Percentiles rank a stretch among this genome's conserved stretches.
Conservation (phyloP, 2,888 invertebrate genomes). For the Parascotia fuliginaria region DNA sequence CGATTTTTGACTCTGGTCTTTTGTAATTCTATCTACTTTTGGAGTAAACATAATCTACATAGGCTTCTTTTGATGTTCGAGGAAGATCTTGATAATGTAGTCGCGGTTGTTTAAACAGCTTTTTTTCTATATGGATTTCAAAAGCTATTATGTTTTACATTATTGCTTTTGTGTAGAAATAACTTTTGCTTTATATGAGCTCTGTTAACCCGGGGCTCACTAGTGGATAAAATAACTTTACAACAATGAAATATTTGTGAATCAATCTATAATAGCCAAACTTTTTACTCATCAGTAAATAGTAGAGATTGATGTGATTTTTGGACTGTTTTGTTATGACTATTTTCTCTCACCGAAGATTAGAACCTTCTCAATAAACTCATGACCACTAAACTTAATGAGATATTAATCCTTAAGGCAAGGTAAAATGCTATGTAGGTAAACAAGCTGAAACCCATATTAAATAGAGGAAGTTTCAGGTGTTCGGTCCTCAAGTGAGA, state of each 20-base stretch:
- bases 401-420: conserved; percentile 38
- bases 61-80: conserved; percentile 34
- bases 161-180: not conserved
- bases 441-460: conserved; percentile 39
- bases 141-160: not conserved
- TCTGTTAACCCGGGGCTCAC: too few relatives aligned
- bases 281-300: too few relatives aligned
- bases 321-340: too few relatives aligned
- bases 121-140: conserved; percentile 4
- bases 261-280: too few relatives aligned
- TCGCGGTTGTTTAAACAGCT: conserved; percentile 10
- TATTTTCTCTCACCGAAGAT: not conserved
- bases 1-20: conserved; percentile 32
- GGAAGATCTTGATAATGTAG: conserved; percentile 29
- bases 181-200: not conserved
- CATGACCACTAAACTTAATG: conserved; percentile 14
- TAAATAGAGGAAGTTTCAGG: conserved; percentile 47
- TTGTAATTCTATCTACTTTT: conserved; percentile 42
- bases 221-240: too few relatives aligned
- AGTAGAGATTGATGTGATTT: too few relatives aligned
- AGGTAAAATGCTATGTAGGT: conserved; percentile 42
- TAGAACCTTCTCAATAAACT: conserved; percentile 2
- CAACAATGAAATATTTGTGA: too few relatives aligned
- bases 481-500: conserved; percentile 56
- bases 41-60: conserved; percentile 36